Conservation (phyloP, 2,888 invertebrate species). For the Drosophila melanosoma region DNA sequence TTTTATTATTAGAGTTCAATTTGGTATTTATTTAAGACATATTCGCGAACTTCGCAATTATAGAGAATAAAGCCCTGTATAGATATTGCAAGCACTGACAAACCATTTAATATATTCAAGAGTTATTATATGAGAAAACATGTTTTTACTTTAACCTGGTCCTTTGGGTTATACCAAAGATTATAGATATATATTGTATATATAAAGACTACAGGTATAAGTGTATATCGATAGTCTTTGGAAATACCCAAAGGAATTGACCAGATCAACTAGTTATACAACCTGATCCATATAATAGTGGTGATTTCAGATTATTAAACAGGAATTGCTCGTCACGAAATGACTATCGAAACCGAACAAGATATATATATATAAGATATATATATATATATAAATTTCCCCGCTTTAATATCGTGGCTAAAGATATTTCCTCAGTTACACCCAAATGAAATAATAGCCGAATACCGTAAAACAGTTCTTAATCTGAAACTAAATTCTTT, state of each 20-base stretch:
- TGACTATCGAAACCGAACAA: background rate
- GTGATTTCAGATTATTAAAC: background rate
- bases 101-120: background rate
- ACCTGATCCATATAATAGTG: background rate
- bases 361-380: background rate
- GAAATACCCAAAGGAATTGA: background rate
- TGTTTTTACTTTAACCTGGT: background rate
- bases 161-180: background rate
- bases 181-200: background rate
- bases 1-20: background rate
- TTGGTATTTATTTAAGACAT: background rate
- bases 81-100: background rate
- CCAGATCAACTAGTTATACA: background rate
- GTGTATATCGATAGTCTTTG: background rate
- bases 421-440: background rate
- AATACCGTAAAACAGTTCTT: background rate
- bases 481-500: background rate
- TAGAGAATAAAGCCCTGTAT: background rate
- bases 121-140: background rate
- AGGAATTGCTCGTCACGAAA: background rate
- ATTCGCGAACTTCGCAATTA: background rate
- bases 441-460: background rate
- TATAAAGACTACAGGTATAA: background rate
- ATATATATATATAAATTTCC: background rate
- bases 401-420: background rate